Conservation (phyloP, 2,113 vertebrate genomes). For the Syngnathus floridae region DNA sequence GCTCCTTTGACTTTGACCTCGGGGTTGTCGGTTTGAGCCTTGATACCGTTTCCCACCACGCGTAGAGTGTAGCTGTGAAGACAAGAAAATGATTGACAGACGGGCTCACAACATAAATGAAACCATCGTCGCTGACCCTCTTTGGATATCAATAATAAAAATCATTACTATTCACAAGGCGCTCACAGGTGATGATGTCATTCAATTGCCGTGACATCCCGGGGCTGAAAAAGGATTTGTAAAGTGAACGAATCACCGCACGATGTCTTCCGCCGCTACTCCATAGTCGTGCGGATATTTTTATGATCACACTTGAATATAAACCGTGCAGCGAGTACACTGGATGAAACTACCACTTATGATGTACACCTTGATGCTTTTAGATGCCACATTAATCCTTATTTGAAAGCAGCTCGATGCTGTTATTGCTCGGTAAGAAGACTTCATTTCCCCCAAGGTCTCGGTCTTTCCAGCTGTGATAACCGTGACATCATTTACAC, state of each 20-base stretch:
- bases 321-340: slow-evolving; percentile 3
- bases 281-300: neutral
- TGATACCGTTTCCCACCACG: slow-evolving; percentile 82
- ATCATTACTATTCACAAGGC: slow-evolving; percentile 30
- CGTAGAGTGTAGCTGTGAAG: slow-evolving; percentile 75
- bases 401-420: slow-evolving; percentile 32
- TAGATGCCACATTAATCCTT: slow-evolving; percentile 15
- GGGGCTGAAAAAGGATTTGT: slow-evolving; percentile 28
- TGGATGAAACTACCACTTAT: slow-evolving; percentile 6
- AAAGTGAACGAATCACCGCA: slow-evolving; percentile 8
- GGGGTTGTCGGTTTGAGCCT: slow-evolving; percentile 80
- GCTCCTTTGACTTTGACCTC: slow-evolving; percentile 83
- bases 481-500: slow-evolving; percentile 31
- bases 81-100: slow-evolving; percentile 7
- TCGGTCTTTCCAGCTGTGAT: slow-evolving; percentile 35
- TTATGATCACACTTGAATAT: slow-evolving; percentile 10
- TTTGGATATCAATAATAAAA: slow-evolving; percentile 10
- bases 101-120: slow-evolving; percentile 9
- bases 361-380: slow-evolving; percentile 9
- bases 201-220: slow-evolving; percentile 24
- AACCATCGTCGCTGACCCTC: slow-evolving; percentile 8
- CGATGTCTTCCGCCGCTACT: neutral
- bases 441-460: slow-evolving; percentile 48
- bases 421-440: slow-evolving; percentile 41
- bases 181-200: slow-evolving; percentile 15